phyloP scores from a whole-genome alignment of 2,797 vertebrate genomes.

The Enteromius afrohamiltoni region DNA sequence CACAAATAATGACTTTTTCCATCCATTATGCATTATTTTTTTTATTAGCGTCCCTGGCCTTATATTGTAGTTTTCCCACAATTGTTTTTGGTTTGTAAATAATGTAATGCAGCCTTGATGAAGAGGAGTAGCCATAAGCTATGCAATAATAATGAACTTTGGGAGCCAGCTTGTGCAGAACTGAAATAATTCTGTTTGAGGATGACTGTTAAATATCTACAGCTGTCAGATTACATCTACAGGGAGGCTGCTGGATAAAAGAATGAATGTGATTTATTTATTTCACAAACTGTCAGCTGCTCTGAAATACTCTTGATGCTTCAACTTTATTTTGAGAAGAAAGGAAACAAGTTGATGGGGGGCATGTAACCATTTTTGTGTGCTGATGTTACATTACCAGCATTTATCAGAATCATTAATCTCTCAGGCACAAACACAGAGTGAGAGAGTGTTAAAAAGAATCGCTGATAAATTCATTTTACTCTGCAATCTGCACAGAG shows the following conservation, averaged over 20 bases:
- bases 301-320: constrained; percentile 64
- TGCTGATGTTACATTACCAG: constrained; percentile 46
- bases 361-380: constrained; percentile 36
- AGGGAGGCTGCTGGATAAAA: constrained; percentile 70
- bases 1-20: constrained; percentile 64
- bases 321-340: constrained; percentile 62
- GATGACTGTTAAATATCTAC: constrained; percentile 77
- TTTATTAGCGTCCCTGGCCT: constrained; percentile 70
- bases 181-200: constrained; percentile 81
- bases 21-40: constrained; percentile 73
- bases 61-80: constrained; percentile 68
- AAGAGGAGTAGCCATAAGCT: constrained; percentile 72
- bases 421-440: not conserved
- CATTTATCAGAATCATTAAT: constrained; percentile 50
- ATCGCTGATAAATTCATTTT: not conserved
- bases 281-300: constrained; percentile 71
- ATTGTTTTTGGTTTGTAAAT: constrained; percentile 81
- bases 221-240: constrained; percentile 75
- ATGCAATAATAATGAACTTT: constrained; percentile 81
- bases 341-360: constrained; percentile 42
- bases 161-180: constrained; percentile 71
- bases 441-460: not conserved
- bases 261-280: constrained; percentile 73
- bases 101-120: constrained; percentile 76
- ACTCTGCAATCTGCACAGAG: not conserved